Evolutionary conservation across 2,113 vertebrate species (phyloP).

Genomic region (Semnopithecus entellus): DNA sequence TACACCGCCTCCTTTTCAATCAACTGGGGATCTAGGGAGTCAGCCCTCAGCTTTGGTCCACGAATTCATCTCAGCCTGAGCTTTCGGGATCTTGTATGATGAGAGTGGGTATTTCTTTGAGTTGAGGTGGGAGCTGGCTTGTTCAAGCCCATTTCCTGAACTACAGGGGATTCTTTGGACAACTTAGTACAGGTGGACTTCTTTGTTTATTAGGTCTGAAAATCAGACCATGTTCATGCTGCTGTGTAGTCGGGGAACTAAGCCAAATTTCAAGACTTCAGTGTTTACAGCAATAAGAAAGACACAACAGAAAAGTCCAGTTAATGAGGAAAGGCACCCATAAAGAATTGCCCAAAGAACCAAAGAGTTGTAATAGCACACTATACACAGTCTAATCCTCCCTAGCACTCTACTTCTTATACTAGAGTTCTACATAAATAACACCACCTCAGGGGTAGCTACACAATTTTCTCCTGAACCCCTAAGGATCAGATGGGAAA

Average conservation of each 20-base stretch:
- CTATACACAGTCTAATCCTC: not conserved
- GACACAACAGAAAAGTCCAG: conserved; percentile 56
- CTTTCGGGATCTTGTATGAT: not conserved
- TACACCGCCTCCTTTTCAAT: not conserved
- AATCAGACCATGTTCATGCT: not conserved
- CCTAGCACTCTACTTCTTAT: not conserved
- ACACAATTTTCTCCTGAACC: not conserved
- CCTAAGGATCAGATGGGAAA: not conserved
- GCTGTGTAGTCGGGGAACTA: conserved; percentile 26
- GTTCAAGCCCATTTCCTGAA: not conserved
- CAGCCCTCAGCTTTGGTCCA: not conserved
- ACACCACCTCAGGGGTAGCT: not conserved
- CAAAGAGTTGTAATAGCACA: not conserved
- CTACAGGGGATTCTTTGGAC: not conserved
- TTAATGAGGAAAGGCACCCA: conserved; percentile 42
- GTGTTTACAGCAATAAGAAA: conserved; percentile 53
- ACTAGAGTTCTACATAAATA: conserved; percentile 29
- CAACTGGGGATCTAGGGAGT: not conserved
- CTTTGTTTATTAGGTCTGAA: conserved; percentile 52
- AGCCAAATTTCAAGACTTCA: conserved; percentile 53
- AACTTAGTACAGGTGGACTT: not conserved
- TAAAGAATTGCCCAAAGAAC: conserved; percentile 46
- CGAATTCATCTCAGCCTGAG: not conserved
- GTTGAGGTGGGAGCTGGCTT: not conserved
- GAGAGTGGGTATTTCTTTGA: not conserved